Percentiles rank a stretch among this genome's conserved stretches.
phyloP scores from a whole-genome alignment of 1,140 invertebrate species.

The Agrilus planipennis region DNA sequence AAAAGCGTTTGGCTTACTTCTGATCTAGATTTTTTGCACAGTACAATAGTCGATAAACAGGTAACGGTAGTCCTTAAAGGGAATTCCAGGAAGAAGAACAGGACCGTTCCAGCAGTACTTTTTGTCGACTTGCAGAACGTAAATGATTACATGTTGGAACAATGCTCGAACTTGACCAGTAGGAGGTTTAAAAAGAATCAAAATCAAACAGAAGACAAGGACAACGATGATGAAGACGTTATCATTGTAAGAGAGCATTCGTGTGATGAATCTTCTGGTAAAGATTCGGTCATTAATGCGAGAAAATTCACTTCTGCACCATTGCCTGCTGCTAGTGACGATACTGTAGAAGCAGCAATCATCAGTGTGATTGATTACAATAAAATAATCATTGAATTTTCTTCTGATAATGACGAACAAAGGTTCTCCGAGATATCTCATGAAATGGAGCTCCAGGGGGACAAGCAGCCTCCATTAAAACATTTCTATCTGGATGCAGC shows the following conservation, averaged over 20 bases:
- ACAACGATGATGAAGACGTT: conserved; percentile 10
- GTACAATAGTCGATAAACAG: conserved; percentile 13
- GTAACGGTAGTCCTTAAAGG: conserved; percentile 3
- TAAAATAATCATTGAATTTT: conserved; percentile 13
- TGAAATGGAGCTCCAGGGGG: conserved; percentile 6
- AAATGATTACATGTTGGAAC: conserved; percentile 7
- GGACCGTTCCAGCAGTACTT: neutral
- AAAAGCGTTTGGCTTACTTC: conserved; percentile 14
- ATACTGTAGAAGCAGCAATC: conserved; percentile 9
- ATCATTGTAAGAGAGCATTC: conserved; percentile 7
- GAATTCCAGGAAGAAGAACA: neutral
- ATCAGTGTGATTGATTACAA: conserved; percentile 11
- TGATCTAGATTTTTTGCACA: conserved; percentile 15
- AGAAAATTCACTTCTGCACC: neutral
- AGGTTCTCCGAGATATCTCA: conserved; percentile 8
- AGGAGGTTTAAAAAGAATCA: neutral
- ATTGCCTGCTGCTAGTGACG: neutral
- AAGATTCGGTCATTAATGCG: neutral
- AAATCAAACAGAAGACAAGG: neutral
- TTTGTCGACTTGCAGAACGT: conserved; percentile 3
- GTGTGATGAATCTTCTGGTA: neutral
- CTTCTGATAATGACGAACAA: conserved; percentile 1
- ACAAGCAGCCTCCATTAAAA: conserved; percentile 2
- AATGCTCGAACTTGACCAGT: neutral
- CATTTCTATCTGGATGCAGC: conserved; percentile 2